phyloP scores from a whole-genome alignment of 2,797 vertebrate genomes.

The Stomatorhinus walkeri region DNA sequence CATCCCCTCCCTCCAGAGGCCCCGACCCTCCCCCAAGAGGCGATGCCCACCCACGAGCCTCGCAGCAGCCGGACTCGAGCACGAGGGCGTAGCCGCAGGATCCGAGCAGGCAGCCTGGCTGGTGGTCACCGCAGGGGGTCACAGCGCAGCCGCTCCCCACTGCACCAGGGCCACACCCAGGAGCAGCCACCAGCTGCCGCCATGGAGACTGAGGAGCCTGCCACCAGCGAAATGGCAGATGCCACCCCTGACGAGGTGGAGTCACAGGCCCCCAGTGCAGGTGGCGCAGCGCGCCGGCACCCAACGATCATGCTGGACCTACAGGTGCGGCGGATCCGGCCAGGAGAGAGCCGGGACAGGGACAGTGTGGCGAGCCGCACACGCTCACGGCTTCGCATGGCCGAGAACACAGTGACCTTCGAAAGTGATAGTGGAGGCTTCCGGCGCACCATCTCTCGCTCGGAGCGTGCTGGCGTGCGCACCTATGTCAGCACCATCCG shows the following conservation, averaged over 20 bases:
- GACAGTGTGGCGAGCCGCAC: slow-evolving; percentile 89
- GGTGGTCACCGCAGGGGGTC: slow-evolving; percentile 58
- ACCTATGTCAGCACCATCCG: slow-evolving; percentile 88
- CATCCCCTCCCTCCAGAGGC: slow-evolving; percentile 44
- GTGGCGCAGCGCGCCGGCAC: slow-evolving; percentile 60
- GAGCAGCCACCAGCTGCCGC: slow-evolving; percentile 43
- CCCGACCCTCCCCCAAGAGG: slow-evolving; percentile 45
- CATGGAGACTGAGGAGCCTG: slow-evolving; percentile 56
- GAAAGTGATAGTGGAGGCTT: slow-evolving; percentile 87
- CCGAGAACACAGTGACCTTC: slow-evolving; percentile 79
- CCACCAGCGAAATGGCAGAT: slow-evolving; percentile 44
- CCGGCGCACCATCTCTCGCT: slow-evolving; percentile 80
- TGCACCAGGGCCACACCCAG: slow-evolving; percentile 55
- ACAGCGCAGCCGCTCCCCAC: slow-evolving; percentile 77
- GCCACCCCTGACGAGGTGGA: slow-evolving; percentile 66
- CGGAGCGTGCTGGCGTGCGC: slow-evolving; percentile 78
- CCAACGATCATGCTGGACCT: slow-evolving; percentile 88
- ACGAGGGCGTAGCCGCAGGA: slow-evolving; percentile 63
- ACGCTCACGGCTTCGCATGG: slow-evolving; percentile 76
- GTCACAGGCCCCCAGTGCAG: slow-evolving; percentile 27
- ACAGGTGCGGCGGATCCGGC: slow-evolving; percentile 83
- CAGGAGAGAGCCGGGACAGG: slow-evolving; percentile 82
- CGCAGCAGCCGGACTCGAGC: slow-evolving; percentile 76
- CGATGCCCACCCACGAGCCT: slow-evolving; percentile 46
- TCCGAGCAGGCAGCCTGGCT: slow-evolving; percentile 54